These are phyloP conservation scores for Peucedramus taeniatus DNA, from an alignment of 2,113 vertebrate genomes.

Conservation along the genomic window DNA sequence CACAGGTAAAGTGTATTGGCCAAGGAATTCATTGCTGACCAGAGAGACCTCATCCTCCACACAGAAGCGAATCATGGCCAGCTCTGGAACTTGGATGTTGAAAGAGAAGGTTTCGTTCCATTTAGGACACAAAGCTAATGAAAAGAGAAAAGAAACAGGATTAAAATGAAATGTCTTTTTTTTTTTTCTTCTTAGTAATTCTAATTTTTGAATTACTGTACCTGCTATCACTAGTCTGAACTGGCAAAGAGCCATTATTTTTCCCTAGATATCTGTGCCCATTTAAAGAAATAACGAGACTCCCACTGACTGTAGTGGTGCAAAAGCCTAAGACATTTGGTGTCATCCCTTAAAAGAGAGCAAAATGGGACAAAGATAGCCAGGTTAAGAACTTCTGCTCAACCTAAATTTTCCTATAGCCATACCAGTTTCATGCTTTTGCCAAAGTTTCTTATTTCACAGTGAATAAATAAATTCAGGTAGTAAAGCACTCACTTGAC, in stretches of 20 bases:
- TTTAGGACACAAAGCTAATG: conserved; percentile 78
- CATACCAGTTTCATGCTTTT: background rate
- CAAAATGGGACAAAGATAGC: background rate
- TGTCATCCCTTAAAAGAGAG: background rate
- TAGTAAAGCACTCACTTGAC: background rate
- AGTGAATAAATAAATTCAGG: background rate
- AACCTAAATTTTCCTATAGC: background rate
- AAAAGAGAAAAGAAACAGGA: background rate
- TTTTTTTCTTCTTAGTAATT: background rate
- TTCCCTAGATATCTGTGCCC: background rate
- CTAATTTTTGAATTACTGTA: background rate
- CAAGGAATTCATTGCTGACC: conserved; percentile 79
- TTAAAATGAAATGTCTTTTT: background rate
- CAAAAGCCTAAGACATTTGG: background rate
- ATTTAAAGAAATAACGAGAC: background rate
- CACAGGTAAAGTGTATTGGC: conserved; percentile 85
- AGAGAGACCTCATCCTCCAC: conserved; percentile 75
- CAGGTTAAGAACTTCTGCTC: background rate
- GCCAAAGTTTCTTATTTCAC: background rate
- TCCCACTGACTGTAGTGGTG: background rate
- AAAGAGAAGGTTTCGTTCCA: conserved; percentile 84
- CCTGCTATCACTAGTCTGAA: background rate
- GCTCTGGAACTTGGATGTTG: conserved; percentile 76
- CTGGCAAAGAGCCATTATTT: background rate
- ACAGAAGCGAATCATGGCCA: conserved; percentile 83